These are phyloP conservation scores for Tigriopus californicus DNA, from an alignment of 2,888 invertebrate genomes.

Conservation along the genomic window DNA sequence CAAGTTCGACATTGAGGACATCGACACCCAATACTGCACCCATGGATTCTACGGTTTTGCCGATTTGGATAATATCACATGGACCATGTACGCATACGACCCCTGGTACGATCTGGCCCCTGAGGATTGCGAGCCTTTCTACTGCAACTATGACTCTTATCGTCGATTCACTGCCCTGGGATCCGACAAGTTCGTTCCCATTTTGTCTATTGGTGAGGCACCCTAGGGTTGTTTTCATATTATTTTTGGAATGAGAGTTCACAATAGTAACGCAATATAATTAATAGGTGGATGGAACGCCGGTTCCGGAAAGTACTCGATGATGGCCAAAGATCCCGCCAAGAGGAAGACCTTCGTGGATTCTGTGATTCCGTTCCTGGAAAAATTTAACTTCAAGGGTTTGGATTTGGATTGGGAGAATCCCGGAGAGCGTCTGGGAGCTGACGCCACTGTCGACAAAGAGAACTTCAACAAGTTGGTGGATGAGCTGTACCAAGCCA, in stretches of 20 bases:
- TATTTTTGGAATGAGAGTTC: no score
- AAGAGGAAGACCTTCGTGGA: slow-evolving; percentile 6
- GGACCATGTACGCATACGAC: background rate
- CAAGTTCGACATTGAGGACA: slow-evolving; percentile 7
- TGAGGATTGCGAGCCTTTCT: background rate
- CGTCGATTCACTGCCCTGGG: background rate
- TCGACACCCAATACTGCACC: slow-evolving; percentile 8
- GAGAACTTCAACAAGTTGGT: slow-evolving; percentile 8
- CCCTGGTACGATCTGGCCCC: slow-evolving; percentile 12
- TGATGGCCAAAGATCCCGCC: slow-evolving; percentile 8
- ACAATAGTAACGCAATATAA: no score
- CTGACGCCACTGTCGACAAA: slow-evolving; percentile 1
- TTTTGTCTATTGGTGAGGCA: slow-evolving; percentile 3
- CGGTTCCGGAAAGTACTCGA: slow-evolving; percentile 3
- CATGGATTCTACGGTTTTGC: slow-evolving; percentile 11
- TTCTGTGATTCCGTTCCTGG: background rate
- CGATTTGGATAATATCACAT: slow-evolving; percentile 7
- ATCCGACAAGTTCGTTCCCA: background rate
- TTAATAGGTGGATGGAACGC: slow-evolving; percentile 7
- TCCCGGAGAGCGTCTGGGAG: slow-evolving; percentile 9
- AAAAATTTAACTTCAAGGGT: slow-evolving; percentile 1
- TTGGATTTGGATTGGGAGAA: slow-evolving; percentile 13
- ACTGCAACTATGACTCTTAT: slow-evolving; percentile 8
- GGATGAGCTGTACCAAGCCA: background rate
- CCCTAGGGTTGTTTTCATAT: no score